Evolutionary conservation across 2,797 vertebrate species (phyloP).

Genomic region (Odontamblyopus lacepedii): DNA sequence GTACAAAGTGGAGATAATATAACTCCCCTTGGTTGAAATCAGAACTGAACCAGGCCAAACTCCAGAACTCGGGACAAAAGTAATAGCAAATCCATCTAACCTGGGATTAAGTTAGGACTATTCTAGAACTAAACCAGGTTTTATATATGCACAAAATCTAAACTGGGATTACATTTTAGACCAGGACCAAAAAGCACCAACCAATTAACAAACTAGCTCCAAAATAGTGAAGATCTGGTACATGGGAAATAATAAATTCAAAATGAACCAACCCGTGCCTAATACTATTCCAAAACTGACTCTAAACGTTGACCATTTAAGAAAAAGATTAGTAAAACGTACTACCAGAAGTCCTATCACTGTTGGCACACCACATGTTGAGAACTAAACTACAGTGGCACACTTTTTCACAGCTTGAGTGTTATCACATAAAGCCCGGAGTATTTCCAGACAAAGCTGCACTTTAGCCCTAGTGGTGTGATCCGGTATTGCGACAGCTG

Average conservation of each 20-base stretch:
- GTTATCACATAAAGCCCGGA: conserved; percentile 45
- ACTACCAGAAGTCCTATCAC: no score
- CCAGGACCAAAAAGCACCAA: not conserved
- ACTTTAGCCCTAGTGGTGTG: conserved; percentile 72
- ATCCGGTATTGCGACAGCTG: conserved; percentile 62
- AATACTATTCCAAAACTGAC: not conserved
- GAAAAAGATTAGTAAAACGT: no score
- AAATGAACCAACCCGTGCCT: not conserved
- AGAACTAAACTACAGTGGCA: not conserved
- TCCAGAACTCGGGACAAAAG: not conserved
- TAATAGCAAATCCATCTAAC: not conserved
- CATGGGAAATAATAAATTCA: not conserved
- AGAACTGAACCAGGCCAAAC: no score
- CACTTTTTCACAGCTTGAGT: conserved; percentile 45
- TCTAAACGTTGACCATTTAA: no score
- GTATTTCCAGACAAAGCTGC: conserved; percentile 67
- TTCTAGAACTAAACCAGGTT: not conserved
- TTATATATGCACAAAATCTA: not conserved
- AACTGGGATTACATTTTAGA: not conserved
- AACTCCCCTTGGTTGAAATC: not conserved
- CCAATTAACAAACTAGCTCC: not conserved
- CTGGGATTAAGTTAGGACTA: not conserved
- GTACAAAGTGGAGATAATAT: not conserved
- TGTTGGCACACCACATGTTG: not conserved
- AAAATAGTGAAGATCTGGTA: not conserved